A percentile compares a stretch with the other conserved stretches of the same genome.
Conservation (phyloP, 2,797 vertebrate genomes). For the Centropyge bicolor region DNA sequence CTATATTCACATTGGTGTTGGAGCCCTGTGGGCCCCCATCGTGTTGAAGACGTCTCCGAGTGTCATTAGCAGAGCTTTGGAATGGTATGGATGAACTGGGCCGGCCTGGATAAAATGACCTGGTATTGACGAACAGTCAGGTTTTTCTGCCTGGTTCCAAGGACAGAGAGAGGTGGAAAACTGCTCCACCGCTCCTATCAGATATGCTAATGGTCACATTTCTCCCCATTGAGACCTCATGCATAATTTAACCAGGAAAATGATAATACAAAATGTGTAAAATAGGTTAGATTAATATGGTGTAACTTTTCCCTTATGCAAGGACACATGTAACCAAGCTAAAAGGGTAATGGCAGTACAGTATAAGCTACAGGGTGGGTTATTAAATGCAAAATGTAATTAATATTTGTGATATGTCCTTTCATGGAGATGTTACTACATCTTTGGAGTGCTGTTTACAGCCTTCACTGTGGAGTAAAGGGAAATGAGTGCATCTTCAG, state of each 20-base stretch:
- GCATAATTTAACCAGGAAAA: constrained; percentile 85
- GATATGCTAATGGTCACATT: constrained; percentile 88
- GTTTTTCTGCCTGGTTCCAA: constrained; percentile 80
- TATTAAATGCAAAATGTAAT: constrained; percentile 49
- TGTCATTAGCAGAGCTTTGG: constrained; percentile 77
- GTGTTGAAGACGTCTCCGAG: constrained; percentile 64
- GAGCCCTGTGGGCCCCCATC: constrained; percentile 71
- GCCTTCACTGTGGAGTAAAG: background rate
- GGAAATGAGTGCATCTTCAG: constrained; percentile 1
- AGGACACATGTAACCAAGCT: constrained; percentile 70
- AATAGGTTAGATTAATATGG: constrained; percentile 80
- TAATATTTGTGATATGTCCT: constrained; percentile 41
- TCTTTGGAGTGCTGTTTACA: constrained; percentile 29
- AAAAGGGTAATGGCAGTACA: constrained; percentile 47
- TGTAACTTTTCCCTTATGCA: constrained; percentile 75
- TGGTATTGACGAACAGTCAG: constrained; percentile 88
- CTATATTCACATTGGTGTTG: constrained; percentile 73
- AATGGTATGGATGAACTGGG: constrained; percentile 75
- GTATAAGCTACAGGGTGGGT: constrained; percentile 23
- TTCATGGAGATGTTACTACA: constrained; percentile 7
- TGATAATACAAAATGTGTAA: constrained; percentile 82
- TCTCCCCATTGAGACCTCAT: constrained; percentile 84
- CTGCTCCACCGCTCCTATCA: constrained; percentile 78
- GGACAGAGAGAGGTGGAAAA: constrained; percentile 82
- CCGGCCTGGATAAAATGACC: constrained; percentile 84